Evolutionary conservation across 2,888 invertebrate genomes (phyloP).

Genomic region (Lamellibrachia columna): DNA sequence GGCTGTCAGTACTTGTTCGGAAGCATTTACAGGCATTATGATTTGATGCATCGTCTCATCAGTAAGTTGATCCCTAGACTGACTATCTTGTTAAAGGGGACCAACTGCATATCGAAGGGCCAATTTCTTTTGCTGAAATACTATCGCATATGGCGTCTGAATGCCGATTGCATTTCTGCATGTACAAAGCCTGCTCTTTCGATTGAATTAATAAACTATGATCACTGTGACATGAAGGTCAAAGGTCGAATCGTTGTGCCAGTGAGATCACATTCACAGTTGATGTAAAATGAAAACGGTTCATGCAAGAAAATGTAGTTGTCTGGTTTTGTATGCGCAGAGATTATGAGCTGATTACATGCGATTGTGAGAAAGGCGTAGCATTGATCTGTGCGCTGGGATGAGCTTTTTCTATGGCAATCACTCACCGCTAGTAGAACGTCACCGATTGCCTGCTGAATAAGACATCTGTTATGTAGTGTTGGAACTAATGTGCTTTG

Average conservation of each 20-base stretch:
- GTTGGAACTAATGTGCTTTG: constrained; percentile 1
- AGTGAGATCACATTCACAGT: background rate
- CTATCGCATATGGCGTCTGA: constrained; percentile 3
- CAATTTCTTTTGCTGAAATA: background rate
- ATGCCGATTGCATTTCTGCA: background rate
- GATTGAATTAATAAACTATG: constrained; percentile 16
- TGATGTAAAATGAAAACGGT: constrained; percentile 11
- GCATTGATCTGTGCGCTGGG: background rate
- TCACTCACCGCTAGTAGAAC: constrained; percentile 3
- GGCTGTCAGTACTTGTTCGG: background rate
- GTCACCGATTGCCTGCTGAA: background rate
- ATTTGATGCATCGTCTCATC: constrained; percentile 4
- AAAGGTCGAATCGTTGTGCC: background rate
- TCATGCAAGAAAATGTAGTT: background rate
- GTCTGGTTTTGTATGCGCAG: background rate
- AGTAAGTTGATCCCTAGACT: background rate
- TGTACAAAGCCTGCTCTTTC: background rate
- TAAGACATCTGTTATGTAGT: constrained; percentile 16
- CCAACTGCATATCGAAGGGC: background rate
- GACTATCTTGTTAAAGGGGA: background rate
- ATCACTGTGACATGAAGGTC: background rate
- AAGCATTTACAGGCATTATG: background rate
- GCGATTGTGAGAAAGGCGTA: constrained; percentile 4
- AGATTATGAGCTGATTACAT: constrained; percentile 11
- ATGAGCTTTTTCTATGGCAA: constrained; percentile 16